phyloP scores from a whole-genome alignment of 2,797 vertebrate species.

The Acanthiza pusilla region DNA sequence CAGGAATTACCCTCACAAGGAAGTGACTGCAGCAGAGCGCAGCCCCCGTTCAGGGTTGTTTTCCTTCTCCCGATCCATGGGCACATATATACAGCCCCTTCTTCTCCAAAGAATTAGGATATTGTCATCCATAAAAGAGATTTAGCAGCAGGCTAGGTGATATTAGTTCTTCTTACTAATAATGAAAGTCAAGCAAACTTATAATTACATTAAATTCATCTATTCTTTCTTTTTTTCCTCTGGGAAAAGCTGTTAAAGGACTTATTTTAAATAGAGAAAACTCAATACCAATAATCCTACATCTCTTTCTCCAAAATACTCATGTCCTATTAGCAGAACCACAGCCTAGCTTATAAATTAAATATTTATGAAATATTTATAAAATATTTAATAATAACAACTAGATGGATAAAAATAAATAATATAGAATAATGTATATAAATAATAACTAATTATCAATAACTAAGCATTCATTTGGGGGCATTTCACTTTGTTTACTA shows the following conservation, averaged over 20 bases:
- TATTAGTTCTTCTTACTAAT: neutral
- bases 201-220: neutral
- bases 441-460: neutral
- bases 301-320: neutral
- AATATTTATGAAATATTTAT: neutral
- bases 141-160: neutral
- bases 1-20: neutral
- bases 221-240: neutral
- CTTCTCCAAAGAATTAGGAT: neutral
- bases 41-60: fast-evolving
- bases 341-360: neutral
- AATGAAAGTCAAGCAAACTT: neutral
- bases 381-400: neutral
- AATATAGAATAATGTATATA: neutral
- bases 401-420: too few species aligned
- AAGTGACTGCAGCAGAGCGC: neutral
- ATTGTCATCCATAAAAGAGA: neutral
- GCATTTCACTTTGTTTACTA: neutral
- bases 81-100: fast-evolving
- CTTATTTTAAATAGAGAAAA: neutral
- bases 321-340: neutral
- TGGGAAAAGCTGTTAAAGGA: neutral
- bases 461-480: neutral
- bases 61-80: neutral
- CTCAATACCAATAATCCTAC: neutral